Percentiles rank a stretch among this genome's conserved stretches.
Conservation (phyloP, 2,888 invertebrate genomes). For the Deilephila porcellus region DNA sequence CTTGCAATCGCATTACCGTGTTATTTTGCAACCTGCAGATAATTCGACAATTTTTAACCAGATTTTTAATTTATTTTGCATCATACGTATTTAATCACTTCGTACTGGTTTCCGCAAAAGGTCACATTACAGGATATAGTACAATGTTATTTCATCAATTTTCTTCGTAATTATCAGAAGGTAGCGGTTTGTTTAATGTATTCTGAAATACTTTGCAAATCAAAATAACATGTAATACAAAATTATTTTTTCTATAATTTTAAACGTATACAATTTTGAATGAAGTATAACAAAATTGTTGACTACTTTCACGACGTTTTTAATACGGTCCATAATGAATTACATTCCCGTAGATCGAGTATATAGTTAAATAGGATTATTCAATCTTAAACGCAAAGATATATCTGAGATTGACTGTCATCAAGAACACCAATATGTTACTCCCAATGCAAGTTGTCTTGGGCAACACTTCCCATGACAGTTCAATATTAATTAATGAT, state of each 20-base stretch:
- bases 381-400: slow-evolving; percentile 1
- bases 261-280: no score
- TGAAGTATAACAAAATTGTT: no score
- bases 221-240: not conserved
- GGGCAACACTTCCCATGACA: slow-evolving; percentile 64
- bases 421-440: slow-evolving; percentile 28
- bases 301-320: no score
- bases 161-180: slow-evolving; percentile 1
- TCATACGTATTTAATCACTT: slow-evolving; percentile 25
- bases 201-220: not conserved
- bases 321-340: no score
- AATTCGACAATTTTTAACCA: slow-evolving; percentile 10
- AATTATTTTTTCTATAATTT: no score
- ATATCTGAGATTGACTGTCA: slow-evolving; percentile 30
- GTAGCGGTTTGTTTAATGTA: not conserved
- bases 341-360: not conserved
- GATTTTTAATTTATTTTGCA: slow-evolving; percentile 21
- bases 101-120: slow-evolving; percentile 24
- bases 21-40: slow-evolving; percentile 12
- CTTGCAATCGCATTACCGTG: slow-evolving; percentile 8
- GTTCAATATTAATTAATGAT: slow-evolving; percentile 66
- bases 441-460: slow-evolving; percentile 53
- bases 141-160: slow-evolving; percentile 1
- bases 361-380: not conserved
- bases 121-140: slow-evolving; percentile 8